A percentile compares a stretch with the other conserved stretches of the same genome.
Evolutionary conservation across 2,888 invertebrate species (phyloP).

Genomic region (Myathropa florea): DNA sequence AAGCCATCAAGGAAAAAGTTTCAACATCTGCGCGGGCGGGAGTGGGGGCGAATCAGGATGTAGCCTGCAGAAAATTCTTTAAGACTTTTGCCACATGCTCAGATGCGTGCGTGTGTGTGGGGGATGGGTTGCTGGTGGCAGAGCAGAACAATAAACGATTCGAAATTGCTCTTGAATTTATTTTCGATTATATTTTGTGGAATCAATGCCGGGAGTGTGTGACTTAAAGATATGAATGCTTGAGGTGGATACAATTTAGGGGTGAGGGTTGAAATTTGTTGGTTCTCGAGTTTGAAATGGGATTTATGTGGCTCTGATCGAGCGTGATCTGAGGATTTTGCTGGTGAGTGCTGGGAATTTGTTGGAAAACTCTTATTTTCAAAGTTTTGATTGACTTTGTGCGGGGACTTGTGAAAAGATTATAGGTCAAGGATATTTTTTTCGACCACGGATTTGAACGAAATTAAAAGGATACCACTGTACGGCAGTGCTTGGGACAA

Average conservation of each 20-base stretch:
- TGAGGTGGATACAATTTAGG: background rate
- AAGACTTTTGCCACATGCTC: background rate
- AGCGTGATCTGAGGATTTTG: background rate
- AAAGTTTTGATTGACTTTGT: background rate
- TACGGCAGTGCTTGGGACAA: too few species aligned
- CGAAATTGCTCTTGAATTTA: slow-evolving; percentile 53
- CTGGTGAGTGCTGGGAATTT: background rate
- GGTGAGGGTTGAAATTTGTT: background rate
- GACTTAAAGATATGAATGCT: slow-evolving; percentile 14
- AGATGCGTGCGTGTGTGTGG: background rate
- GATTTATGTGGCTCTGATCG: background rate
- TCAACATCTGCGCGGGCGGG: background rate
- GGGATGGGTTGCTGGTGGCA: slow-evolving; percentile 7
- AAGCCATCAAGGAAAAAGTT: slow-evolving; percentile 34
- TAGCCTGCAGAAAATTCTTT: slow-evolving; percentile 5
- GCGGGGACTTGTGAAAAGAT: background rate
- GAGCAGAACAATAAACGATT: slow-evolving; percentile 43
- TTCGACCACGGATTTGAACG: background rate
- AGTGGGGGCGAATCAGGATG: background rate
- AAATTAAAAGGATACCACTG: too few species aligned
- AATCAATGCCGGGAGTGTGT: slow-evolving; percentile 29
- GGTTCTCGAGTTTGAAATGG: background rate
- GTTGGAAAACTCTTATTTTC: background rate
- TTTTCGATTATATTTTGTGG: slow-evolving; percentile 41
- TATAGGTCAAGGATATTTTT: background rate